Percentiles rank a stretch among this genome's conserved stretches.
phyloP scores from a whole-genome alignment of 2,113 vertebrate species.

The Scalopus aquaticus region DNA sequence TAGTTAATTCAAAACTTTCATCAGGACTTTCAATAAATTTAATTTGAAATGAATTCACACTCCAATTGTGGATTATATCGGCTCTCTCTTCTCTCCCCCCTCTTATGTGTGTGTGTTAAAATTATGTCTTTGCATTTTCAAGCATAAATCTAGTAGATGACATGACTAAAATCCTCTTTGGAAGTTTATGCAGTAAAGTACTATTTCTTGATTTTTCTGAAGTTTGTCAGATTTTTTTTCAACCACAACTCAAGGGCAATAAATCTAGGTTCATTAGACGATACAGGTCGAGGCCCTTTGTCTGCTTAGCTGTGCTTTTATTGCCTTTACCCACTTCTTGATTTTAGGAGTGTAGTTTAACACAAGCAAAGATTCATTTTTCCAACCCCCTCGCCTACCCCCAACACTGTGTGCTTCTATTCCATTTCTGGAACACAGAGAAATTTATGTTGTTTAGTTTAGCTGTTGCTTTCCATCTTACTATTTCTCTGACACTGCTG shows the following conservation, averaged over 20 bases:
- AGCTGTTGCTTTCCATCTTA: background rate
- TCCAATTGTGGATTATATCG: background rate
- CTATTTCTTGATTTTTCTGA: background rate
- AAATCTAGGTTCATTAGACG: background rate
- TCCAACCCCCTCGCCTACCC: too few species aligned
- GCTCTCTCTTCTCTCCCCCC: background rate
- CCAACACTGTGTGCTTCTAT: background rate
- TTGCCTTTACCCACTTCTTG: background rate
- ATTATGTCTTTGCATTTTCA: background rate
- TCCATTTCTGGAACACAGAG: background rate
- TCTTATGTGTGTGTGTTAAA: background rate
- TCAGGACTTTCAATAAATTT: background rate
- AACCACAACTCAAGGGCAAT: background rate
- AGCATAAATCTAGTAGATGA: background rate
- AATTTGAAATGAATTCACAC: background rate
- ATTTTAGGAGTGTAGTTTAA: background rate
- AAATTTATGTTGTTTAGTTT: background rate
- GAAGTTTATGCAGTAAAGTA: background rate
- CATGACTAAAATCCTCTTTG: background rate
- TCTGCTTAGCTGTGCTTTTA: background rate
- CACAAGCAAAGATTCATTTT: background rate
- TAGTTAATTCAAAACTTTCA: background rate
- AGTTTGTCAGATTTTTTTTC: background rate
- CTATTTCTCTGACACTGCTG: background rate
- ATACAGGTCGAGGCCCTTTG: accelerated